phyloP scores from a whole-genome alignment of 2,888 invertebrate genomes.

The Mantis religiosa region DNA sequence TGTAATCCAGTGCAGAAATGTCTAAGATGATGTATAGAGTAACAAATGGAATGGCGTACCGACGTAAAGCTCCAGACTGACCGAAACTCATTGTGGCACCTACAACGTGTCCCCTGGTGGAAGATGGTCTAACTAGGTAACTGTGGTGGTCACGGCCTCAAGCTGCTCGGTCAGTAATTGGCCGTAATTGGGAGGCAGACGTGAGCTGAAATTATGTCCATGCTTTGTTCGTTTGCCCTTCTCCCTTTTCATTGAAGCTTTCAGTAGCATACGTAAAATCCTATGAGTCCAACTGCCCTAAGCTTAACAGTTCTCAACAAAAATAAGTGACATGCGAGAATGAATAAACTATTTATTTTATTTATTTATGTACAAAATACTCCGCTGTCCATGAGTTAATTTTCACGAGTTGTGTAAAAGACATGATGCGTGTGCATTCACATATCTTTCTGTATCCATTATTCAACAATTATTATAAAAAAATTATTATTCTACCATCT shows the following conservation, averaged over 20 bases:
- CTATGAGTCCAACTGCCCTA: too few species aligned
- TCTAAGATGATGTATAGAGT: background rate
- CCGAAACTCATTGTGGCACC: background rate
- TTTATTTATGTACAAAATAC: too few species aligned
- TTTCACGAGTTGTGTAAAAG: too few species aligned
- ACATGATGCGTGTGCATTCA: too few species aligned
- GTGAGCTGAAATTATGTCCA: constrained; percentile 22
- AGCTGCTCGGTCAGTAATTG: constrained; percentile 5
- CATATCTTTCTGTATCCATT: too few species aligned
- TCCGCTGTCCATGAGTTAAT: too few species aligned
- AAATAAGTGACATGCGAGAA: too few species aligned
- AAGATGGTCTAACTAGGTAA: background rate
- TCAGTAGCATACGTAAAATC: background rate
- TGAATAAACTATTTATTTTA: too few species aligned
- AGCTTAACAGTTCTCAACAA: too few species aligned
- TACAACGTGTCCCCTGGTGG: background rate
- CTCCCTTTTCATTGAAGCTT: background rate
- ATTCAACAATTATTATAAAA: too few species aligned
- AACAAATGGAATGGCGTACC: background rate
- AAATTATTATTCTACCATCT: too few species aligned
- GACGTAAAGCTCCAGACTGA: background rate
- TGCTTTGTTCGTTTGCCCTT: background rate
- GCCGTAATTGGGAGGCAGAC: constrained; percentile 18
- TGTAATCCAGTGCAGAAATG: too few species aligned
- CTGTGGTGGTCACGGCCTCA: background rate